A percentile compares a stretch with the other conserved stretches of the same genome.
These are phyloP conservation scores for Silvanus unidentatus DNA, from an alignment of 2,888 invertebrate genomes.

Conservation along the genomic window DNA sequence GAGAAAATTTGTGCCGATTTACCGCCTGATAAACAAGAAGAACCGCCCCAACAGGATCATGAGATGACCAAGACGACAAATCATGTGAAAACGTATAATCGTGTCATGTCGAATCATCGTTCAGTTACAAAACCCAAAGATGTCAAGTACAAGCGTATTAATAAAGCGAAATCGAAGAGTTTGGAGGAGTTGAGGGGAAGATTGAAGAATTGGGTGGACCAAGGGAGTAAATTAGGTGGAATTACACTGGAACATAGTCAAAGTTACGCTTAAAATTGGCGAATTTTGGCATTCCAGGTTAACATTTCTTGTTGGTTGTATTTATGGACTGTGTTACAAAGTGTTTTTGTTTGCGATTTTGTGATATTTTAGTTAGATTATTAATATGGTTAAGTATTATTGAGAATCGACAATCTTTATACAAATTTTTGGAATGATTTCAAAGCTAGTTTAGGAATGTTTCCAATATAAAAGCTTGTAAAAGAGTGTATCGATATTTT, in stretches of 20 bases:
- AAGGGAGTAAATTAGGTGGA: conserved; percentile 63
- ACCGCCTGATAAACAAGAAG: conserved; percentile 32
- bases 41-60: conserved; percentile 43
- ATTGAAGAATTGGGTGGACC: conserved; percentile 80
- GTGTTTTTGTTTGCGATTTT: too few relatives aligned
- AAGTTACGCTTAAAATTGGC: conserved; percentile 40
- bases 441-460: too few relatives aligned
- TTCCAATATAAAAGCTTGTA: too few relatives aligned
- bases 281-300: not conserved
- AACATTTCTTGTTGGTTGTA: too few relatives aligned
- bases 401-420: too few relatives aligned
- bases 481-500: too few relatives aligned
- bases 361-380: too few relatives aligned
- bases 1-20: conserved; percentile 25
- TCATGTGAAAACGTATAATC: conserved; percentile 59
- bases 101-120: conserved; percentile 86
- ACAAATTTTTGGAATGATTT: too few relatives aligned
- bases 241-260: conserved; percentile 62
- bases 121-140: conserved; percentile 88
- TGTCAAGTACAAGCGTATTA: conserved; percentile 85
- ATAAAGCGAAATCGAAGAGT: conserved; percentile 85
- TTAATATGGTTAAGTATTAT: too few relatives aligned
- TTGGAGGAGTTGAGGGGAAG: conserved; percentile 77
- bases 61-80: conserved; percentile 27
- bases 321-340: too few relatives aligned